Evolutionary conservation across 2,888 invertebrate genomes (phyloP), one percentile per base, ranked within the genome.

Genomic region (Clepsis dumicolana): DNA sequence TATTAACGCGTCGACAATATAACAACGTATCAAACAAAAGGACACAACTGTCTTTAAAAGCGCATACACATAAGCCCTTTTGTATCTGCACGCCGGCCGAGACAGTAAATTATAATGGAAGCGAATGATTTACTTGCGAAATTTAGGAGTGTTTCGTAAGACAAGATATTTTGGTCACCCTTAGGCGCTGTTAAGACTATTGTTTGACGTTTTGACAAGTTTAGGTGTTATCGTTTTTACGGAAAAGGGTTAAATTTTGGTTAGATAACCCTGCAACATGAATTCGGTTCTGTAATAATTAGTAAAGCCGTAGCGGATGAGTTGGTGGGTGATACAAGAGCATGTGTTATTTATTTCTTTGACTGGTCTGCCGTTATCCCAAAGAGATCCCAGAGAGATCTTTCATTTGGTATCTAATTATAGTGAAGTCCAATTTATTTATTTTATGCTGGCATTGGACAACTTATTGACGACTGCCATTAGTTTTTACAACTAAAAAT

Each of bases 101-200:
- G 21, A 52, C 25, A 25, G 25, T 25, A 25, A 52, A 12, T 52
- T 52, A 52, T 44, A n/a, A 25, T 25, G 52, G 52, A 52, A 52
- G 24, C n/a, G n/a, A 25, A 52, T 48, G 21, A 52, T 52, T 52
- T 25, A 25, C 25, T 52, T 4, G 25, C 25, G n/a, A 52, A 52
- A 25, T 25, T 52, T 8, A n/a, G 25, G 24, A 7, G 25, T 52
- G 7, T 52, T 52, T 52, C 24, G 25, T 52, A n/a, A n/a, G 25
- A 25, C 52, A 52, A 52, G 52, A 25, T 52, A 25, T 25, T 52
- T 52, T 52, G 25, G 16, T 44, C 18, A 8, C 48, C 52, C 25
- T n/a, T 1, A 25, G 52, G 52, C 52, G 18, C 25, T 52, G 24
- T 25, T 52, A 4, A 5, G 52, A 25, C 14, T 24, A 14, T 50